Percentiles rank a stretch among this genome's conserved stretches.
These are phyloP conservation scores for Lytechinus variegatus DNA, from an alignment of 35 echinoderm and acorn worm genomes.

Conservation along the genomic window DNA sequence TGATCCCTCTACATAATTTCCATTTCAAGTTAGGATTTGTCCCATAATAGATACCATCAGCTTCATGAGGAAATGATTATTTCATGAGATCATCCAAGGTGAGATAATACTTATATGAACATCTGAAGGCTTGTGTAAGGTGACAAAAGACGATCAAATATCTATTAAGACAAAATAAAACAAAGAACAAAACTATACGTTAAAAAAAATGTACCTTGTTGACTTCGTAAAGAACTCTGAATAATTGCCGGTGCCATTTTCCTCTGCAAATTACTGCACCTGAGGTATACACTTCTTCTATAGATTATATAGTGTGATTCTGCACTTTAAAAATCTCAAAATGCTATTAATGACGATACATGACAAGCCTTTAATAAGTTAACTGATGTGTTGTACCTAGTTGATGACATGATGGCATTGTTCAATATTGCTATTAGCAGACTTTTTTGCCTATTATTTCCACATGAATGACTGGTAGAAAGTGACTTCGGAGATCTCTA, in stretches of 20 bases:
- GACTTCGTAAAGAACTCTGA: background rate
- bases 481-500: conserved; percentile 5
- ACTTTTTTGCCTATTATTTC: background rate
- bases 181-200: background rate
- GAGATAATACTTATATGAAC: background rate
- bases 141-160: background rate
- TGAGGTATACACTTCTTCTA: background rate
- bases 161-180: background rate
- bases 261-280: background rate
- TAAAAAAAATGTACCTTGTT: background rate
- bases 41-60: background rate
- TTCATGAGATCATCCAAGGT: background rate
- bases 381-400: background rate
- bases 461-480: background rate
- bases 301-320: background rate
- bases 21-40: background rate
- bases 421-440: background rate
- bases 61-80: background rate
- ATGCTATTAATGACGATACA: background rate
- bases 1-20: too few species aligned
- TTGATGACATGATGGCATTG: background rate
- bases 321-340: background rate
- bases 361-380: background rate
- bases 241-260: background rate
- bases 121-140: background rate